Evolutionary conservation across 2,888 invertebrate genomes (phyloP).

Genomic region (Octodonta nipae): DNA sequence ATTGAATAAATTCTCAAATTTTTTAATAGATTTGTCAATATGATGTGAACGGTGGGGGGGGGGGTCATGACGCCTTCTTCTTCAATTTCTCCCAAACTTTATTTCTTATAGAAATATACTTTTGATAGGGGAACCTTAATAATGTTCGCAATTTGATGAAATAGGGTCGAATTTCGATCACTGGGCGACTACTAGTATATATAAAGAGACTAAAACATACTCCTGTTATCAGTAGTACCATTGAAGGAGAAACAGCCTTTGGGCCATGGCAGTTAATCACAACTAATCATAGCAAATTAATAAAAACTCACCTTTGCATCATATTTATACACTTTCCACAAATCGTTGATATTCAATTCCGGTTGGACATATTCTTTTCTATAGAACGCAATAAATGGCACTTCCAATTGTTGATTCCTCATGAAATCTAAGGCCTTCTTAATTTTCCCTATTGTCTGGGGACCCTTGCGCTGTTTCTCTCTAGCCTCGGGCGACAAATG

Average conservation of each 20-base stretch:
- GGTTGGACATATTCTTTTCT: constrained; percentile 95
- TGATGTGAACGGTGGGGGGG: no score
- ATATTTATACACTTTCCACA: constrained; percentile 95
- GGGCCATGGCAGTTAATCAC: not conserved
- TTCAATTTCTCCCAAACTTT: no score
- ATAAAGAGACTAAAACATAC: no score
- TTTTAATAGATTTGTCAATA: no score
- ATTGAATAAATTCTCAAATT: no score
- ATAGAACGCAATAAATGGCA: constrained; percentile 97
- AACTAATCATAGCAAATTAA: not conserved
- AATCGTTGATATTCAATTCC: constrained; percentile 82
- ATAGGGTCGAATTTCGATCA: no score
- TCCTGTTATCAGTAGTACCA: no score
- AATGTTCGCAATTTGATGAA: no score
- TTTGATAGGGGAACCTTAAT: no score
- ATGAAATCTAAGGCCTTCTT: constrained; percentile 90
- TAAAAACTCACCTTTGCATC: constrained; percentile 62
- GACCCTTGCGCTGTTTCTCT: constrained; percentile 49
- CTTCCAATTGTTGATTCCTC: constrained; percentile 87
- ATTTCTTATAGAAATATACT: no score
- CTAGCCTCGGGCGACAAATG: constrained; percentile 40
- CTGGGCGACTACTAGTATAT: no score
- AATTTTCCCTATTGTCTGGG: constrained; percentile 72
- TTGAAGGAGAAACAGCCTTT: constrained; percentile 1
- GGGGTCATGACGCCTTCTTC: no score